Evolutionary conservation across 2,797 vertebrate genomes (phyloP).

Genomic region (Microctenopoma steveboyesi): DNA sequence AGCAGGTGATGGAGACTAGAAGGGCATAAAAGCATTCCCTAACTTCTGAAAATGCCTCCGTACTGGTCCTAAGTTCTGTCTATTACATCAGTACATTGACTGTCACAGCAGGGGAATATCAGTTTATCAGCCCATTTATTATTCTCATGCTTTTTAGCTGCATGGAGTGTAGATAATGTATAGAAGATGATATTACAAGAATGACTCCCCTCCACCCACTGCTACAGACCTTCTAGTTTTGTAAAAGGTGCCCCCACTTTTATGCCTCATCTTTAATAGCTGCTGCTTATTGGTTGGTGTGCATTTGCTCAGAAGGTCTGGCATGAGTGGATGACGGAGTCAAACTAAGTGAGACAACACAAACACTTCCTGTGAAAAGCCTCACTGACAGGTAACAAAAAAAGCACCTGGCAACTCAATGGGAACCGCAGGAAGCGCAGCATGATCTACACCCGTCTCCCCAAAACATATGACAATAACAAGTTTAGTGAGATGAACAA

Average conservation of each 20-base stretch:
- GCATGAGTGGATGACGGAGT: conserved; percentile 20
- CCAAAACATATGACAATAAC: conserved; percentile 38
- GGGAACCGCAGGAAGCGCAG: conserved; percentile 35
- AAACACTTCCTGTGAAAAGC: conserved; percentile 53
- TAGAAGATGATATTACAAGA: conserved; percentile 16
- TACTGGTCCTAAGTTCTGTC: conserved; percentile 9
- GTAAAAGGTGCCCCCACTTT: neutral
- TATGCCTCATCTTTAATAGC: neutral
- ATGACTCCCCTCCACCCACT: neutral
- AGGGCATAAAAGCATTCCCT: neutral
- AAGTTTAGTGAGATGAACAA: conserved; percentile 36
- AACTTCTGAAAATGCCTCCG: conserved; percentile 22
- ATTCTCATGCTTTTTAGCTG: conserved; percentile 25
- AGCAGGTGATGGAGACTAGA: neutral
- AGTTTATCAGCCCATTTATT: conserved; percentile 24
- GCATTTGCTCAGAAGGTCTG: conserved; percentile 14
- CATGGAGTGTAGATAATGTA: conserved; percentile 31
- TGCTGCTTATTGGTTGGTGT: conserved; percentile 25
- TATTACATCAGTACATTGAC: conserved; percentile 49
- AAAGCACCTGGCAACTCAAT: conserved; percentile 26
- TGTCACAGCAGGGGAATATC: conserved; percentile 45
- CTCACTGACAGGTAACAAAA: conserved; percentile 45
- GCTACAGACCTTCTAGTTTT: neutral
- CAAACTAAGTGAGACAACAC: conserved; percentile 46
- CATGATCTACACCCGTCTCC: conserved; percentile 18